Base-by-base conservation (phyloP, 2,113 vertebrate genomes). In the Paracanthobrama guichenoti region DNA sequence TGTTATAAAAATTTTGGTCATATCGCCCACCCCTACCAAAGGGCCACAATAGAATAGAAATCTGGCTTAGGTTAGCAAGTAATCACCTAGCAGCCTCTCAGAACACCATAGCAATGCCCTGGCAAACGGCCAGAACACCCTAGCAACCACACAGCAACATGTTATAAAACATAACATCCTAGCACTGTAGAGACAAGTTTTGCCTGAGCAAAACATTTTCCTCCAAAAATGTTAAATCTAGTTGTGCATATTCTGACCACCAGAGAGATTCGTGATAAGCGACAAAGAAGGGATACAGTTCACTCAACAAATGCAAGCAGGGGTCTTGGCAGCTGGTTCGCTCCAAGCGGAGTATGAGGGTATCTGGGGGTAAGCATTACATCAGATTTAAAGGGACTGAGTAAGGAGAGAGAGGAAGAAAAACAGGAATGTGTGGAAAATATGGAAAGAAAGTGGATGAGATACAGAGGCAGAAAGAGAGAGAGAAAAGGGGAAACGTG, bases 361-460 rank as follows among this genome's bases (percentile, higher is more conserved):
- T 80, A 80, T 50, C 78, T 80, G 42, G 60, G 78, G 39, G 57
- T 74, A 73, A 66, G 79, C 83, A 79, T 85, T 85, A 88, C 83
- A 74, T 88, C 82, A 86, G 57, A 69, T 82, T 85, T 83, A 80
- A 85, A 84, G 77, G 46, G 78, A 50, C 69, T 57, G 59, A 39
- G 79, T 75, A 59, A 84, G 78, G 78, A 71, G 7, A 57, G 44
- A 69, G 50, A 31, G 59, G n/a, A 42, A 46, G 62, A 82, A n/a
- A 83, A 48, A 39, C 46, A 53, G 42, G 31, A 84, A 53, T 69
- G 26, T 55, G 64, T 31, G 24, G 48, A 50, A 26, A 59, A 71
- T 75, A 71, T 24, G 69, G 62, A 81, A 83, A 67, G 26, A 5
- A 22, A 66, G 48, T 81, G 35, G 44, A 72, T 64, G 67, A 81